phyloP scores from a whole-genome alignment of 2,113 vertebrate genomes.

The Typhlomys cinereus region DNA sequence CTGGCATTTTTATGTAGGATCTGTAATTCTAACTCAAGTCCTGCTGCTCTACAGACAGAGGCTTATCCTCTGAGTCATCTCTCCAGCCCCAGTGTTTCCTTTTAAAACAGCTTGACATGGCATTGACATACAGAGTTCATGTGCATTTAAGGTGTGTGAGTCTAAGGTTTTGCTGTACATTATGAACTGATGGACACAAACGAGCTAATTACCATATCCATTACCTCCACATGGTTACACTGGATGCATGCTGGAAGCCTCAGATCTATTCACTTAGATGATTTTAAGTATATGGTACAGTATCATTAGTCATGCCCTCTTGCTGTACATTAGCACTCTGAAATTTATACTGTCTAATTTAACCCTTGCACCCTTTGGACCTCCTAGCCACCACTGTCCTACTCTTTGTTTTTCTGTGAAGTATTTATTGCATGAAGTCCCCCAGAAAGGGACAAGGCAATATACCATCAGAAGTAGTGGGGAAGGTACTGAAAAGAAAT shows the following conservation, averaged over 20 bases:
- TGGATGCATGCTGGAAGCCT: background rate
- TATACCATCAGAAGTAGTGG: background rate
- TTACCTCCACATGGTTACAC: background rate
- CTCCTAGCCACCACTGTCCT: background rate
- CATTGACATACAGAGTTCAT: background rate
- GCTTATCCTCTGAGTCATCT: too few species aligned
- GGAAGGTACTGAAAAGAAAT: background rate
- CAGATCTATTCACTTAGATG: background rate
- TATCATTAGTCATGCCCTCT: background rate
- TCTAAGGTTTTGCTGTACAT: background rate
- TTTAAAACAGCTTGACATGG: background rate
- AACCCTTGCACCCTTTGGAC: background rate
- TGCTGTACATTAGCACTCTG: background rate
- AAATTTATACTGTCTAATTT: background rate
- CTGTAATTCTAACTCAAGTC: too few species aligned
- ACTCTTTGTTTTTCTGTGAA: background rate
- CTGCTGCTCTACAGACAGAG: too few species aligned
- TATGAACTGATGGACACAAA: background rate
- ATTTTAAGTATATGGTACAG: background rate
- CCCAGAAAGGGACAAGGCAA: background rate
- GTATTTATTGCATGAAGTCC: background rate
- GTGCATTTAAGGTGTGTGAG: background rate
- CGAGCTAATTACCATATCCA: background rate
- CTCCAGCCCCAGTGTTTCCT: too few species aligned
- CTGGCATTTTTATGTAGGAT: too few species aligned